Evolutionary conservation across 2,113 vertebrate genomes (phyloP).

Genomic region (Abramis brama): DNA sequence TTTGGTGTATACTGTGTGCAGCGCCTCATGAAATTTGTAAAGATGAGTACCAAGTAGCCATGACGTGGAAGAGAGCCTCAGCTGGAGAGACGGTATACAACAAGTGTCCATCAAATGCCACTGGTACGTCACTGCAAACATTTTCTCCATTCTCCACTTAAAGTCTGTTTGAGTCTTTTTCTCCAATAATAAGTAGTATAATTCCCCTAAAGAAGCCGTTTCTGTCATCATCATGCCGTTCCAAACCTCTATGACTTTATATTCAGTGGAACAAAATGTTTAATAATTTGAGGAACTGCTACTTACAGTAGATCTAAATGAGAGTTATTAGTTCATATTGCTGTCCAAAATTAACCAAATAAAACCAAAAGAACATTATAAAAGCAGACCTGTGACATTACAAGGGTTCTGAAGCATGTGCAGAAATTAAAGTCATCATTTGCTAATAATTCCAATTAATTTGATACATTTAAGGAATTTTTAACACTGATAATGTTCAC

Average conservation of each 20-base stretch:
- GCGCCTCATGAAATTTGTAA: slow-evolving; percentile 95
- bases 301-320: neutral
- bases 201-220: neutral
- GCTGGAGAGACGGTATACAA: slow-evolving; percentile 96
- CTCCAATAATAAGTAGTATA: neutral
- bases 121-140: slow-evolving; percentile 77
- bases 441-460: neutral
- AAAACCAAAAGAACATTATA: neutral
- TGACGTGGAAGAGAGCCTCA: slow-evolving; percentile 94
- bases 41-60: slow-evolving; percentile 86
- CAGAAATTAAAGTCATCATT: neutral
- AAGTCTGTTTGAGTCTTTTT: neutral
- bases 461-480: neutral
- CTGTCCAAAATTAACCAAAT: neutral
- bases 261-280: neutral
- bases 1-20: slow-evolving; percentile 59
- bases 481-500: neutral
- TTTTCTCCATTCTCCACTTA: neutral
- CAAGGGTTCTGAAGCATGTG: neutral
- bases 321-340: neutral
- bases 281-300: neutral
- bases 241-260: neutral
- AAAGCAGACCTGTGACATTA: neutral
- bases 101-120: slow-evolving; percentile 96
- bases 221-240: neutral